These are phyloP conservation scores for Crotalus viridis DNA, from an alignment of 2,113 vertebrate genomes.

Conservation along the genomic window DNA sequence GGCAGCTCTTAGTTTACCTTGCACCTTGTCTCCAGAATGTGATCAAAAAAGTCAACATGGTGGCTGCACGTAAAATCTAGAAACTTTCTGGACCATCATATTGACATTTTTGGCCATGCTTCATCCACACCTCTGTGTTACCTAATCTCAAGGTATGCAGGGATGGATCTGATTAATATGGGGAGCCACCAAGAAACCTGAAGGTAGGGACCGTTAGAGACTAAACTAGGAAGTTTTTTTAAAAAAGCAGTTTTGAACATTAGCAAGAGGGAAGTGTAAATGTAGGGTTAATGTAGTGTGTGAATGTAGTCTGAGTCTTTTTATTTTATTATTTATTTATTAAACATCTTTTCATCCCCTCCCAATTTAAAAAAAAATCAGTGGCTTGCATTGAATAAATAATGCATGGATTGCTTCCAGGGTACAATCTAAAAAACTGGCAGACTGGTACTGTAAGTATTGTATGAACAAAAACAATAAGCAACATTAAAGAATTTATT, in stretches of 20 bases:
- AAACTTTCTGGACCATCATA: not conserved
- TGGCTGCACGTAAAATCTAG: not conserved
- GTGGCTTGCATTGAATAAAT: not conserved
- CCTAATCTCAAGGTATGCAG: not conserved
- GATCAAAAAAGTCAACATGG: not conserved
- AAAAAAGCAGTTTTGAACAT: not conserved
- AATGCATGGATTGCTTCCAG: not conserved
- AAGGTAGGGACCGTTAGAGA: not conserved
- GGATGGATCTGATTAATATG: not conserved
- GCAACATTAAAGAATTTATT: not conserved
- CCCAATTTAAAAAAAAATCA: not conserved
- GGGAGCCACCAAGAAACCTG: not conserved
- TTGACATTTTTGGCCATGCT: not conserved
- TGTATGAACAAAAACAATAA: not conserved
- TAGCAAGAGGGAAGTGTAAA: not conserved
- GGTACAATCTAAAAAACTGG: not conserved
- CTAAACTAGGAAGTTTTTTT: not conserved
- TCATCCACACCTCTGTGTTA: not conserved
- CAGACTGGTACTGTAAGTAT: not conserved
- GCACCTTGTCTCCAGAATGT: not conserved
- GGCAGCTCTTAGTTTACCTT: not conserved
- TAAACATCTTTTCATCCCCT: not conserved
- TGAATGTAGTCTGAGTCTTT: not conserved
- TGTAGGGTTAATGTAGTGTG: not conserved
- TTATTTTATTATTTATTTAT: not conserved